These are phyloP conservation scores for Gopherus evgoodei DNA, from an alignment of 2,113 vertebrate genomes.

Conservation along the genomic window DNA sequence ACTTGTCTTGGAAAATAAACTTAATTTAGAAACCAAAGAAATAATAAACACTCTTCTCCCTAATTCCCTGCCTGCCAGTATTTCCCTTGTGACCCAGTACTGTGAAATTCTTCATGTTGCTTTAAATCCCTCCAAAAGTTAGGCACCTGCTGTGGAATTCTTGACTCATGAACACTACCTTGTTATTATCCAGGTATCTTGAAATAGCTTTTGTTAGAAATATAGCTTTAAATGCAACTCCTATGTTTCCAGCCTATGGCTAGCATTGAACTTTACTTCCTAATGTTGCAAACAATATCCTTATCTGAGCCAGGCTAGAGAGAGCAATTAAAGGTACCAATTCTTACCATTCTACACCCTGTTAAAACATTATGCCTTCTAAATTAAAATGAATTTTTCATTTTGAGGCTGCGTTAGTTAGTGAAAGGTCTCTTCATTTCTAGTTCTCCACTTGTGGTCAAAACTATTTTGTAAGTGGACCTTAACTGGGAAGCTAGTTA, in stretches of 20 bases:
- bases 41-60: background rate
- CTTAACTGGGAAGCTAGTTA: background rate
- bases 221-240: background rate
- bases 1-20: background rate
- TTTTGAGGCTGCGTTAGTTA: background rate
- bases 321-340: background rate
- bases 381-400: background rate
- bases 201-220: background rate
- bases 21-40: background rate
- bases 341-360: background rate
- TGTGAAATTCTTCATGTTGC: background rate
- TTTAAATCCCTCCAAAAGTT: background rate
- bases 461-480: background rate
- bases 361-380: background rate
- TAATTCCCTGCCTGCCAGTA: background rate
- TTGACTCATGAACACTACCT: background rate
- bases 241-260: background rate
- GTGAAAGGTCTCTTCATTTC: background rate
- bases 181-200: background rate
- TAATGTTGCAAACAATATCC: background rate
- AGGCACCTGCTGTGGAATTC: background rate
- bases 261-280: background rate
- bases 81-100: background rate
- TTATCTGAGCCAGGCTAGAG: background rate
- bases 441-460: background rate